Base-by-base conservation (phyloP, 2,113 vertebrate species). In the Aspiorhynchus laticeps region DNA sequence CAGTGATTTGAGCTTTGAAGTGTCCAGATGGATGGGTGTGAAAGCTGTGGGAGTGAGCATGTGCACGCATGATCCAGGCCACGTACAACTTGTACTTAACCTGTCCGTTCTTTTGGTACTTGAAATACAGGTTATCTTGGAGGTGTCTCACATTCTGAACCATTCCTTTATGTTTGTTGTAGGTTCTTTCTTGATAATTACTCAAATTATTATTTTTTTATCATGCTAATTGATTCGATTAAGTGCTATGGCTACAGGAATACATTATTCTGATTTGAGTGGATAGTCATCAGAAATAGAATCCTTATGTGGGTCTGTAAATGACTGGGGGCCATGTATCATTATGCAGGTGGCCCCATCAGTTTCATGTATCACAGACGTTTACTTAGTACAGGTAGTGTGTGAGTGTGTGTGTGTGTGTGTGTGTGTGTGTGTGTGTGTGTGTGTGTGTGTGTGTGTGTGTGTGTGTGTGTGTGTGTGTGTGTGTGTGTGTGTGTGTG, bases 181-280 rank as follows among this genome's bases (percentile, higher is more conserved):
- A 24, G 69, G 46, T 33, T n/a, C 21, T 82, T 79, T 74, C 33
- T 87, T 76, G 24, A 41, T 85, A 59, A 80, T 59, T 80, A n/a
- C 33, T 61, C 11, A 24, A 78, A 79, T 56, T 33, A 21, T 59
- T 59, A 19, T 53, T 21, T 36, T 63, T 65, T 81, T 43, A 65
- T 65, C n/a, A 28, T 28, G 59, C 15, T 89, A 84, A 86, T 74
- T 86, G 75, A 81, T 59, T 83, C 86, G 65, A 76, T 83, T 67
- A 75, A 85, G 74, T 19, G 7, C 12, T 6, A 19, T 28, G 15
- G n/a, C 56, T 61, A 19, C 80, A 61, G 14, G 80, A 85, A 89
- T 87, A 87, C 71, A 86, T 87, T 84, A 87, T 51, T 9, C 14
- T 75, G 43, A 89, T 86, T 41, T 38, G 24, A 81, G 36, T 43